Evolutionary conservation across 2,888 invertebrate genomes (phyloP).

Genomic region (Chrysolina americana): DNA sequence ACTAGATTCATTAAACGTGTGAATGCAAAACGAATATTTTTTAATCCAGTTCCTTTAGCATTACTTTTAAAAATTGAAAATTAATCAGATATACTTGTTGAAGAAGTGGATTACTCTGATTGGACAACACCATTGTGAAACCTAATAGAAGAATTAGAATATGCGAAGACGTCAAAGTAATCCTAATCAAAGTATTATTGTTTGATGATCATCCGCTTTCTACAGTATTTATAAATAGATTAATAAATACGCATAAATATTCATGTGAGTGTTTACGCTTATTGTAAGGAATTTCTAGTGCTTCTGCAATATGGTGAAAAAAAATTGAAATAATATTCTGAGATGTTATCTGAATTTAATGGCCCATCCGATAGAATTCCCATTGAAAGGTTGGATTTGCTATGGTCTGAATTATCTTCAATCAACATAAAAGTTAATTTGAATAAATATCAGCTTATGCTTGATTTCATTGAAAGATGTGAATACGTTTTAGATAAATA

Average conservation of each 20-base stretch:
- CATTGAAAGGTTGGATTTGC: not conserved
- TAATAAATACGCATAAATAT: no score
- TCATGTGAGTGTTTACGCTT: no score
- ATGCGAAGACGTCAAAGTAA: not conserved
- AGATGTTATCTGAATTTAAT: no score
- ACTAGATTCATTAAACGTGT: not conserved
- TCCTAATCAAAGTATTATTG: not conserved
- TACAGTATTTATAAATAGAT: no score
- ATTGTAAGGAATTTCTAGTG: slow-evolving; percentile 2
- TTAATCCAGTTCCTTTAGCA: not conserved
- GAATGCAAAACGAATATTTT: not conserved
- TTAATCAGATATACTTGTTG: not conserved
- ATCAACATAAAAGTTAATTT: not conserved
- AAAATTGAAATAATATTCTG: not conserved
- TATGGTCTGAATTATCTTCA: not conserved
- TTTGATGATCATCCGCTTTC: not conserved
- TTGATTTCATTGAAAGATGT: no score
- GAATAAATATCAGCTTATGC: not conserved
- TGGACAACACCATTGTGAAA: no score
- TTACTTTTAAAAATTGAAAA: not conserved
- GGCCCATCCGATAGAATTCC: not conserved
- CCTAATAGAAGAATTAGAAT: not conserved
- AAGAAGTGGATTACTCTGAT: not conserved
- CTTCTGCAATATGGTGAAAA: not conserved
- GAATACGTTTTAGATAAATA: no score